phyloP scores from a whole-genome alignment of 64 coral and sea anemone species.

The Cladopsammia gracilis region DNA sequence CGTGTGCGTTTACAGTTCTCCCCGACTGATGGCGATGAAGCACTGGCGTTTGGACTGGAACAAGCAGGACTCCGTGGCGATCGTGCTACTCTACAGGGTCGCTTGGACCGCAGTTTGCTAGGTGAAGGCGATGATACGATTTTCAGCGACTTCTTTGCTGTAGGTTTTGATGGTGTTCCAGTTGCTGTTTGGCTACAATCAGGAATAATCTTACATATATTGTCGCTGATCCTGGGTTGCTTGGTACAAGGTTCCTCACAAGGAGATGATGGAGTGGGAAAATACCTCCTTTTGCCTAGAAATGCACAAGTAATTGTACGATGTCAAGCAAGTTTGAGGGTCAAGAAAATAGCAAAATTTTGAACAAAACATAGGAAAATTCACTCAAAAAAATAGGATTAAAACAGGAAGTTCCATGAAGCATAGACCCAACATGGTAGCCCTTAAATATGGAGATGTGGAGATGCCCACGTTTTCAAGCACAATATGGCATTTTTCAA shows the following conservation, averaged over 20 bases:
- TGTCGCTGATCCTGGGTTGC: not conserved
- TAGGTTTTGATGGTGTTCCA: not conserved
- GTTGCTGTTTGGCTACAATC: not conserved
- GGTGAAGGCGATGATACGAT: not conserved
- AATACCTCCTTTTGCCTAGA: not conserved
- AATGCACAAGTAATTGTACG: not conserved
- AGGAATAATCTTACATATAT: not conserved
- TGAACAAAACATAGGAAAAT: no score
- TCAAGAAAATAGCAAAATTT: no score
- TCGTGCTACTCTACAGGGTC: not conserved
- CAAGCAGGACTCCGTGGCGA: not conserved
- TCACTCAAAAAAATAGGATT: no score
- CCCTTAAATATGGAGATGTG: no score
- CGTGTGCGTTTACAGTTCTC: not conserved
- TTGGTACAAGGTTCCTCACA: not conserved
- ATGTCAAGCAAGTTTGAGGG: no score
- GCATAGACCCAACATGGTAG: no score
- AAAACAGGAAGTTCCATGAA: no score
- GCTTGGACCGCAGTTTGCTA: not conserved
- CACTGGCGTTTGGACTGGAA: not conserved
- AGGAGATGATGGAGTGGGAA: not conserved
- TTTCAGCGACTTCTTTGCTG: not conserved
- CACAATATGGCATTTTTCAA: no score
- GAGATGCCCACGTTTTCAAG: no score
- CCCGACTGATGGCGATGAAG: conserved; percentile 7